Evolutionary conservation across 1,140 invertebrate genomes (phyloP).

Genomic region (Parapsyche elsis): DNA sequence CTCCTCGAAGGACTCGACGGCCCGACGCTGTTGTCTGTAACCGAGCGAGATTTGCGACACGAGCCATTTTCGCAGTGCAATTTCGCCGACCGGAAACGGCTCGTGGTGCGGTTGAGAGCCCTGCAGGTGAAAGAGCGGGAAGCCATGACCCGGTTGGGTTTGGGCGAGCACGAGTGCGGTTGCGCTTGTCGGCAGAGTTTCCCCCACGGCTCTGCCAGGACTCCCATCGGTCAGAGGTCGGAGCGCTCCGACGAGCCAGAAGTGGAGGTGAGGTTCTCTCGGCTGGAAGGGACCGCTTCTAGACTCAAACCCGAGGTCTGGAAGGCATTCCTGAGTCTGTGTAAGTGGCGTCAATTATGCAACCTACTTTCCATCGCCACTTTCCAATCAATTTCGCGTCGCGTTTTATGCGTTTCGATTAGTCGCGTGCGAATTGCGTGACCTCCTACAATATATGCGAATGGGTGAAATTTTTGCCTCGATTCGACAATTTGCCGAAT

Average conservation of each 20-base stretch:
- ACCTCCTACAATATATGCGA: no score
- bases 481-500: no score
- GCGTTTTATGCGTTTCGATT: no score
- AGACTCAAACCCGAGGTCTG: conserved; percentile 66
- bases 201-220: conserved; percentile 22
- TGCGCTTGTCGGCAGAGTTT: no score
- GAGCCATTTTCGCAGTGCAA: neutral
- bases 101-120: conserved; percentile 64
- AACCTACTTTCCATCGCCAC: no score
- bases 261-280: conserved; percentile 59
- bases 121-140: conserved; percentile 63
- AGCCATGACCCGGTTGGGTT: conserved; percentile 64
- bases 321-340: conserved; percentile 67
- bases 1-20: neutral
- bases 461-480: no score
- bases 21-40: neutral
- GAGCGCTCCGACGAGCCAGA: conserved; percentile 62
- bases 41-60: neutral
- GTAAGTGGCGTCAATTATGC: conserved; percentile 57
- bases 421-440: no score
- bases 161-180: no score
- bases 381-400: no score
- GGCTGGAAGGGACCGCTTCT: conserved; percentile 63
- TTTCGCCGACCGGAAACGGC: conserved; percentile 61
- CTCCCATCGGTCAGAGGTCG: conserved; percentile 48